Evolutionary conservation across 2,113 vertebrate species (phyloP), one percentile per base, ranked within the genome.

Genomic region (Seriola quinqueradiata): DNA sequence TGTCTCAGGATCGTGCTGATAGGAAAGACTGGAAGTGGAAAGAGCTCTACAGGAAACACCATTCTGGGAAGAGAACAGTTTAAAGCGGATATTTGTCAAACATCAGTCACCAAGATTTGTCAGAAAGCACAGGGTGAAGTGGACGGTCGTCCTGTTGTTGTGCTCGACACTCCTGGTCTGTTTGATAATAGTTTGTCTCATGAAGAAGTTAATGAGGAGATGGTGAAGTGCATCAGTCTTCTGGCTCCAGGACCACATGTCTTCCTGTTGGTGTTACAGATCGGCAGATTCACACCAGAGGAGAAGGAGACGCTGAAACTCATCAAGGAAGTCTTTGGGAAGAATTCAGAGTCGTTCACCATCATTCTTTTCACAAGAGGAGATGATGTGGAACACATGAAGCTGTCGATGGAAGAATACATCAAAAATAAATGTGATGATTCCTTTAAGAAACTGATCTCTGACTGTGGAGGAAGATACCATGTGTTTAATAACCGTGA

Each of bases 201-300:
- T 42, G 40, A 42, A 42, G 1, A 42, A 1, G 8, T 42, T 42
- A 10, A 42, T 42, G 40, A 74, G 13, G 83, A 88, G 61, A 9
- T 86, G 5, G 9, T 44, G 8, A 84, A 72, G 34, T 86, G 81
- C 17, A 44, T 83, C 42, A 57, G 40, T 28, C 25, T 85, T 0
- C 25, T 81, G 34, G 23, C 80, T 77, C 77, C 81, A 40, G 77
- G 87, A 8, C 83, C 87, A 13, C 79, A 85, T 23, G 87, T 69
- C 21, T 81, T 90, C 66, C 44, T 90, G 14, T 13, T 87, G 71
- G 84, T 91, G 52, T 1, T 86, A 7, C 2, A 19, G 1, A 70
- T 86, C 1, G 77, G 61, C 2, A 44, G 71, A 12, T 21, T 89
- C 0, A 86, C 83, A 34, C 0, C 4, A 16, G 85, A 89, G 38